Percentiles rank a stretch among this genome's conserved stretches.
phyloP scores from a whole-genome alignment of 2,888 invertebrate genomes.

The Idaea biselata region DNA sequence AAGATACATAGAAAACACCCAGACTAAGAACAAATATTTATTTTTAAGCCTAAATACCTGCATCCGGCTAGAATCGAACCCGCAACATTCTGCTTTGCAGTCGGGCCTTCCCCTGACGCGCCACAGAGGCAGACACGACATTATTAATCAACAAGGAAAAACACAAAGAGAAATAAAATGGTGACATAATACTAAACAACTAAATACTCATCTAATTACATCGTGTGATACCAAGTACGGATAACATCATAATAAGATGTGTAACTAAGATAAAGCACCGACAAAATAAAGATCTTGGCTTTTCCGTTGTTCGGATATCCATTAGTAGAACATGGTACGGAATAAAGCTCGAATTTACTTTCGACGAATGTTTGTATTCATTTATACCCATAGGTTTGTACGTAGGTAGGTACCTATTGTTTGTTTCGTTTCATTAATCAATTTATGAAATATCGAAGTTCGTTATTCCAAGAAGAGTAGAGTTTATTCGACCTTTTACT shows the following conservation, averaged over 20 bases:
- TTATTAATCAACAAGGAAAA: background rate
- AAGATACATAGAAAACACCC: no score
- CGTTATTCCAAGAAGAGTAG: background rate
- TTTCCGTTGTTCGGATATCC: background rate
- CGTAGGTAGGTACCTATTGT: background rate
- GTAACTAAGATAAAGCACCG: slow-evolving; percentile 1
- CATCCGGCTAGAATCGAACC: no score
- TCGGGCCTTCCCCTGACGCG: no score
- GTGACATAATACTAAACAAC: background rate
- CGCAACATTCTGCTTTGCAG: no score
- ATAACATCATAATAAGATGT: background rate
- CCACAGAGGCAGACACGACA: no score
- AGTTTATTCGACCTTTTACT: background rate
- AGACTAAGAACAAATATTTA: no score
- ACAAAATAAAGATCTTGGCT: background rate
- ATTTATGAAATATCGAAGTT: background rate
- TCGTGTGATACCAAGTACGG: background rate
- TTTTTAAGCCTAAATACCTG: no score
- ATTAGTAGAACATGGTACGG: background rate
- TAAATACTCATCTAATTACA: background rate
- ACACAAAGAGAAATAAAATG: background rate
- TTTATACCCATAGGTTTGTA: background rate
- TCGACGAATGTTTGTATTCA: background rate
- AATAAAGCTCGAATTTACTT: background rate
- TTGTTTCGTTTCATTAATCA: background rate